phyloP scores from a whole-genome alignment of 2,113 vertebrate genomes.

The Aspidoscelis tigris region DNA sequence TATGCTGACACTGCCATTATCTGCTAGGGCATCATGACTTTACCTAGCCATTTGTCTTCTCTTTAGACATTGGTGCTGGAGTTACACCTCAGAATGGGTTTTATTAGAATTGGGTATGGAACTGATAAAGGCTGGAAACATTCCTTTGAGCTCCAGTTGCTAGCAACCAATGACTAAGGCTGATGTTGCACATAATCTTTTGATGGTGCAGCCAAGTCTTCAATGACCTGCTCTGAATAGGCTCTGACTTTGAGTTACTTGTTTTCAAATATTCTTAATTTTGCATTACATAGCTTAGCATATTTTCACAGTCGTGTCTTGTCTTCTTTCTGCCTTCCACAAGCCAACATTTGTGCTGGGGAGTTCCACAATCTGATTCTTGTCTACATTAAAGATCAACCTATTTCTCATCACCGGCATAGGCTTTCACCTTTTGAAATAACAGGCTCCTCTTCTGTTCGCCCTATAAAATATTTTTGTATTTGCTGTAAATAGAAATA shows the following conservation, averaged over 20 bases:
- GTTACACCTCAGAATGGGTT: too few relatives aligned
- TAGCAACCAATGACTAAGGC: too few relatives aligned
- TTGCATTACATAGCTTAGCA: neutral
- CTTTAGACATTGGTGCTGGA: too few relatives aligned
- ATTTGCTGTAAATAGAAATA: neutral
- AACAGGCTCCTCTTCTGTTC: conserved; percentile 4
- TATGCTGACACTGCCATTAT: neutral
- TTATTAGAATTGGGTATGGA: too few relatives aligned
- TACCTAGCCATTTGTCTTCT: too few relatives aligned
- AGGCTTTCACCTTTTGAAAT: conserved; percentile 1
- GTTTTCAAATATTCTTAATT: neutral
- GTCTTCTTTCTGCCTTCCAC: neutral
- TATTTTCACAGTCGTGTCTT: neutral
- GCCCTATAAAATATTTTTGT: conserved; percentile 6
- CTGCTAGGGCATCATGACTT: too few relatives aligned
- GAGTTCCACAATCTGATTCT: neutral
- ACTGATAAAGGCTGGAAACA: too few relatives aligned
- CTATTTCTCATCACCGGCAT: neutral
- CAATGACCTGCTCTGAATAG: too few relatives aligned
- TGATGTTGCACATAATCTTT: too few relatives aligned
- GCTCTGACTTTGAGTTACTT: neutral
- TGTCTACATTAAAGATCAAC: neutral
- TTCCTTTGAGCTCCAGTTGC: too few relatives aligned
- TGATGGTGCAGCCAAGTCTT: too few relatives aligned
- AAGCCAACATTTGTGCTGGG: neutral